Evolutionary conservation across 2,888 invertebrate species (phyloP), one percentile per base, ranked within the genome.

Genomic region (Cerceris rybyensis): DNA sequence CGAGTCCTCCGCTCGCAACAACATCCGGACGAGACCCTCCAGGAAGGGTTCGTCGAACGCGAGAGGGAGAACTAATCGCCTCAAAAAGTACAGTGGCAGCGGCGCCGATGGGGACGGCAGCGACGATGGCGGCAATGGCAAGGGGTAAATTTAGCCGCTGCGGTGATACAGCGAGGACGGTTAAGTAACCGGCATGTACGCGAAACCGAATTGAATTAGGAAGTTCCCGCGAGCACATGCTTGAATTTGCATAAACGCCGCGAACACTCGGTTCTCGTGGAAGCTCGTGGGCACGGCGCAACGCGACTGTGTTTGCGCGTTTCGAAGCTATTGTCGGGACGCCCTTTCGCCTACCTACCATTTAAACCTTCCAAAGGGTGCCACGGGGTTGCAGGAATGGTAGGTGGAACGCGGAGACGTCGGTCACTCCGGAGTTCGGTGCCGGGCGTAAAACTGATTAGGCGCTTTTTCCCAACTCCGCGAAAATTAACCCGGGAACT

Each of bases 141-240:
- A 64, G 63, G 54, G 71, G 72, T 17, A 65, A 76, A 78, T 79
- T 80, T 82, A 61, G 77, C 17, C 9, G 42, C 41, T 46, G 72
- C 66, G 61, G 70, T 72, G 75, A 73, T 73, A 74, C 70, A 68
- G 75, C 64, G 73, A 74, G 66, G 75, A 73, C 63, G 79, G 78
- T 82, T 82, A 86, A 86, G 85, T 82, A 84, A 80, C 80, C 72
- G 63, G 79, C 82, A 72, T 87, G 85, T 87, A 85, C 86, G 85
- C 86, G 88, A 90, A 89, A 88, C 88, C 87, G 85, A 90, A 90
- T 90, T 88, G 86, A 90, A 90, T 90, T 90, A 89, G 88, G 84
- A 90, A 90, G 86, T 89, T 88, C 83, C 86, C 80, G 79, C 84
- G 82, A 86, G 88, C 85, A 88, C 88, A 89, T 88, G 86, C 87